Percentiles rank a stretch among this genome's conserved stretches.
Conservation (phyloP, 2,113 vertebrate species). For the Chaenocephalus aceratus region DNA sequence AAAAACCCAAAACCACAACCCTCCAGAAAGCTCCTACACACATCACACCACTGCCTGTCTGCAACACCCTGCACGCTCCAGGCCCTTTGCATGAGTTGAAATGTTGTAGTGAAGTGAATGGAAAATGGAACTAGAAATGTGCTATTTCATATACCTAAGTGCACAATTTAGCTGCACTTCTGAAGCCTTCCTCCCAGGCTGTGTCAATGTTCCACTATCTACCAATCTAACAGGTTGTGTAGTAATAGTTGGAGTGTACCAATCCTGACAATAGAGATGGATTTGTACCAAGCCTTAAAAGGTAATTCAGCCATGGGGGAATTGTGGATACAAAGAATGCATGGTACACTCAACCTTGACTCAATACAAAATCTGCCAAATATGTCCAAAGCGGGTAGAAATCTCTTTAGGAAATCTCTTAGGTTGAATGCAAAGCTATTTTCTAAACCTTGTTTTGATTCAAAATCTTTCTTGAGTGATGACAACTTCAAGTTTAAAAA, state of each 20-base stretch:
- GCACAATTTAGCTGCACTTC: not conserved
- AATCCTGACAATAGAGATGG: not conserved
- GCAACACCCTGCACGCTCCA: conserved; percentile 22
- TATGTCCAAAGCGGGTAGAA: not conserved
- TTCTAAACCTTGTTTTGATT: not conserved
- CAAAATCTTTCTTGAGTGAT: too few species aligned
- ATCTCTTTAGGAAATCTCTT: not conserved
- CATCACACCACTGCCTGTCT: conserved; percentile 20
- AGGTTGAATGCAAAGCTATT: not conserved
- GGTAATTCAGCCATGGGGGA: not conserved
- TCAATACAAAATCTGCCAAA: not conserved
- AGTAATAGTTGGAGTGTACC: not conserved
- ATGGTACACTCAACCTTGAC: not conserved
- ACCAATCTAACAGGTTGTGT: not conserved
- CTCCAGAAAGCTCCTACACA: conserved; percentile 13
- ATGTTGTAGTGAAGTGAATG: conserved; percentile 28
- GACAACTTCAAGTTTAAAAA: too few species aligned
- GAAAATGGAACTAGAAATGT: conserved; percentile 4
- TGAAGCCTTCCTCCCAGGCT: not conserved
- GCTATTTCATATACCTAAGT: too few species aligned
- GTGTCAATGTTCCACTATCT: not conserved
- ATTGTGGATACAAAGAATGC: not conserved
- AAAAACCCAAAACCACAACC: conserved; percentile 1
- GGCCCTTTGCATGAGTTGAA: not conserved
- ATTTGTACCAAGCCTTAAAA: not conserved